Evolutionary conservation across 2,797 vertebrate genomes (phyloP), one percentile per base, ranked within the genome.

Genomic region (Neomorphus geoffroyi): DNA sequence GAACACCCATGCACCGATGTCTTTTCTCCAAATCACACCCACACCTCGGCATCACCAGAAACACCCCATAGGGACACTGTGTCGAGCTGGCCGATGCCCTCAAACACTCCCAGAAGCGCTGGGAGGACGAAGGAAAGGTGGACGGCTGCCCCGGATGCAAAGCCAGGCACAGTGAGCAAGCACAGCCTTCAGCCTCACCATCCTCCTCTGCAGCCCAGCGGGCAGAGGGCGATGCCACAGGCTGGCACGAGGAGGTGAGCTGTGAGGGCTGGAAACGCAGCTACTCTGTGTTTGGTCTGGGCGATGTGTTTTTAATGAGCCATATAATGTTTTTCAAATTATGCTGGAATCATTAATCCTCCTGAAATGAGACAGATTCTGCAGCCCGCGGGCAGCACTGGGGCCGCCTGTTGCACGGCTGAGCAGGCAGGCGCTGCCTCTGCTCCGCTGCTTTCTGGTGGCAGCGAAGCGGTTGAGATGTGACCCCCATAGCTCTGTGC

Each of bases 291-390:
- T 74, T 95, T 74, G 88, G 95, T 81, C 74, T 58, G 64, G 67
- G 78, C 95, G 84, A 95, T 95, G 94, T 95, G 94, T 51, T 95
- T 94, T 94, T 95, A 93, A 66, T 71, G 94, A 97, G 94, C 83
- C 92, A 51, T 61, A 77, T 90, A 96, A 93, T 92, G 96, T 66
- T 94, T 83, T 91, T 73, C 89, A 90, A 73, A 78, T 32, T 57
- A 94, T 18, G 83, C 86, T n/a, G 80, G 89, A 88, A 73, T 94
- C 82, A 11, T 96, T 95, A 95, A 97, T 97, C 96, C 96, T 91
- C 89, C 96, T 53, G 73, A n/a, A 96, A 86, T 26, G 92, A 98
- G 95, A 95, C 94, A 79, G 91, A 94, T 73, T 37, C 82, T 4
- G n/a, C 57, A 23, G 83, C 94, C 85, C 88, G 64, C 80, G n/a